Conservation (phyloP, 2,888 invertebrate species). For the Aleiodes leptofemur region DNA sequence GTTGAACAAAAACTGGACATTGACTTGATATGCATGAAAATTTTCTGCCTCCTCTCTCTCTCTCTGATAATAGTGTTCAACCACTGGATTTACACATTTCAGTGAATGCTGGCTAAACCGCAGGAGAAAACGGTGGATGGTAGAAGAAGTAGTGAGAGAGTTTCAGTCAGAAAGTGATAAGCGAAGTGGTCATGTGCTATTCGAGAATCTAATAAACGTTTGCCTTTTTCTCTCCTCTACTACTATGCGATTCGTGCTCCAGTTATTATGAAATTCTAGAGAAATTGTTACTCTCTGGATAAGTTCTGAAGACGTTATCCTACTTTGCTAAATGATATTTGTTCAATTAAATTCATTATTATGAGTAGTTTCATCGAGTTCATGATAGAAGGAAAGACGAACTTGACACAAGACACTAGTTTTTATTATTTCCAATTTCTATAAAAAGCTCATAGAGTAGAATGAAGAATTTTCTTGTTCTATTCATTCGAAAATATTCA, state of each 20-base stretch:
- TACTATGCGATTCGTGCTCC: conserved; percentile 11
- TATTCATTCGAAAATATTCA: no score
- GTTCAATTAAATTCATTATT: no score
- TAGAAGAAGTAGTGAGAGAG: background rate
- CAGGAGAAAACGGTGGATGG: background rate
- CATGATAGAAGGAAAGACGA: background rate
- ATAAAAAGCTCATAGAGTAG: no score
- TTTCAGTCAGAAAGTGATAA: conserved; percentile 12
- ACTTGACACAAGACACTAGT: no score
- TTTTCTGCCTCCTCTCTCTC: background rate
- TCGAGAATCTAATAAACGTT: conserved; percentile 22
- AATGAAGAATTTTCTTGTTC: no score
- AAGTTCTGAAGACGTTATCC: conserved; percentile 14
- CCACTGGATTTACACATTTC: conserved; percentile 33
- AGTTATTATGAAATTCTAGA: conserved; percentile 24
- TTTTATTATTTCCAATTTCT: no score
- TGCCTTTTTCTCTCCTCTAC: background rate
- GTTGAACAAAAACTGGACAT: background rate
- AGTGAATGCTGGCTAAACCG: conserved; percentile 9
- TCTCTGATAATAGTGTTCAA: conserved; percentile 8
- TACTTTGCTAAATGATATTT: background rate
- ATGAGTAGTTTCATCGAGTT: no score
- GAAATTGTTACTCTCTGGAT: conserved; percentile 1
- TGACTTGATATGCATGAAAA: conserved; percentile 30
- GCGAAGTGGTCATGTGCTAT: conserved; percentile 17